A percentile compares a stretch with the other conserved stretches of the same genome.
Evolutionary conservation across 1,140 invertebrate genomes (phyloP).

Genomic region (Drosophila bocki): DNA sequence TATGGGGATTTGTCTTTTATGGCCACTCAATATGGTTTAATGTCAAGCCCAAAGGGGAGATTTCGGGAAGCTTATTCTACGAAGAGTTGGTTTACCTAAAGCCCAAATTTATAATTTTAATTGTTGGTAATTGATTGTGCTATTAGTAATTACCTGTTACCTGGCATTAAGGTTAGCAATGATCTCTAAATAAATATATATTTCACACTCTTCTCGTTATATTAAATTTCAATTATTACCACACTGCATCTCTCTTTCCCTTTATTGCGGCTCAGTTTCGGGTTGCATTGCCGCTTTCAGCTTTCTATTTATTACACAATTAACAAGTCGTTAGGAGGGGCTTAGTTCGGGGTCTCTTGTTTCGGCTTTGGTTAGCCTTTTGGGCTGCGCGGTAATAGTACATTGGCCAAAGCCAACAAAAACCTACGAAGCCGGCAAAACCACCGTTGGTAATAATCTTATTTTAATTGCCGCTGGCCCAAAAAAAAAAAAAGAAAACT

Average conservation of each 20-base stretch:
- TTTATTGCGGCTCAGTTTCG: conserved; percentile 26
- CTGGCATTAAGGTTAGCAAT: not conserved
- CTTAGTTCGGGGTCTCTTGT: conserved; percentile 49
- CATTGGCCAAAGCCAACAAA: conserved; percentile 13
- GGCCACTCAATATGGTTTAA: conserved; percentile 45
- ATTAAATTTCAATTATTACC: conserved; percentile 80
- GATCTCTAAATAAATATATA: not conserved
- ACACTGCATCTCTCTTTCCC: conserved; percentile 38
- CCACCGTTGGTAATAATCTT: conserved; percentile 62
- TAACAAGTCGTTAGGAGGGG: conserved; percentile 75
- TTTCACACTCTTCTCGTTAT: conserved; percentile 32
- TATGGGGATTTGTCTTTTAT: conserved; percentile 36
- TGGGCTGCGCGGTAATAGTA: conserved; percentile 28
- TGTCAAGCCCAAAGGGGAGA: conserved; percentile 21
- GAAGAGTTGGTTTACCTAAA: not conserved
- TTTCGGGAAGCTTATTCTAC: not conserved
- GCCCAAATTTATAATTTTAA: not conserved
- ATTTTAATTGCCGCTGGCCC: conserved; percentile 70
- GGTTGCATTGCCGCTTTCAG: conserved; percentile 55
- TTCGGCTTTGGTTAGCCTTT: conserved; percentile 23
- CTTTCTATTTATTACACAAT: conserved; percentile 82
- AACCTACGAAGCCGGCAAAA: conserved; percentile 16
- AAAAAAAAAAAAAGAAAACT: conserved; percentile 10
- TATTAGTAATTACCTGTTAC: not conserved
- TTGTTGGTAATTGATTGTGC: not conserved